Evolutionary conservation across 2,113 vertebrate genomes (phyloP).

Genomic region (Alces alces): DNA sequence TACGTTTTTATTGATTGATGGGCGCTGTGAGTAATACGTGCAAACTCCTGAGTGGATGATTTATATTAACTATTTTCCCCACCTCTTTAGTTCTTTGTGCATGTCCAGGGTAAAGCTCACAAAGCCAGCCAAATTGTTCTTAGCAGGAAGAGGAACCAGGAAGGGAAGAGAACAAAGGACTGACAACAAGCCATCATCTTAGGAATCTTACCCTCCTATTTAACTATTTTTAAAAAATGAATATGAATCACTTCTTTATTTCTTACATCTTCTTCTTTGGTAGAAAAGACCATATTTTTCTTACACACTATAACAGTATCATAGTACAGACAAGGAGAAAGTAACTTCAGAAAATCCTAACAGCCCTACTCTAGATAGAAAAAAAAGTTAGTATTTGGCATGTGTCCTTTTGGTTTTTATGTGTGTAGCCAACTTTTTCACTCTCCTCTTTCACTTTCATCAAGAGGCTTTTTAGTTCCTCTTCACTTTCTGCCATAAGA

Average conservation of each 20-base stretch:
- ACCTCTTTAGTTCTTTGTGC: background rate
- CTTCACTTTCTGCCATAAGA: no score
- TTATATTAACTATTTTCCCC: background rate
- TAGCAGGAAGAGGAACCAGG: background rate
- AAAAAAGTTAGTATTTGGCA: background rate
- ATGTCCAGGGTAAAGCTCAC: background rate
- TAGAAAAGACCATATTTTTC: background rate
- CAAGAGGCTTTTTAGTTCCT: no score
- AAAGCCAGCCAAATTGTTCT: background rate
- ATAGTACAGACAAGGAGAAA: background rate
- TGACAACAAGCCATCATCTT: background rate
- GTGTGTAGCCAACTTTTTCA: background rate
- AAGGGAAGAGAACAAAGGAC: background rate
- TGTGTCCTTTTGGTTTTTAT: background rate
- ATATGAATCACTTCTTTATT: background rate
- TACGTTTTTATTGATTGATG: background rate
- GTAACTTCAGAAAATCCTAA: background rate
- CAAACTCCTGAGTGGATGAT: background rate
- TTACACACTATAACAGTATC: background rate
- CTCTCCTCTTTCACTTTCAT: no score
- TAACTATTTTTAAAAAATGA: background rate
- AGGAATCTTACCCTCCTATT: background rate
- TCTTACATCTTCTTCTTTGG: background rate
- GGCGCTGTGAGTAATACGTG: background rate
- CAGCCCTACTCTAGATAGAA: background rate